Percentiles rank a stretch among this genome's conserved stretches.
Evolutionary conservation across 2,113 vertebrate genomes (phyloP).

Genomic region (Machaerirhynchus nigripectus): DNA sequence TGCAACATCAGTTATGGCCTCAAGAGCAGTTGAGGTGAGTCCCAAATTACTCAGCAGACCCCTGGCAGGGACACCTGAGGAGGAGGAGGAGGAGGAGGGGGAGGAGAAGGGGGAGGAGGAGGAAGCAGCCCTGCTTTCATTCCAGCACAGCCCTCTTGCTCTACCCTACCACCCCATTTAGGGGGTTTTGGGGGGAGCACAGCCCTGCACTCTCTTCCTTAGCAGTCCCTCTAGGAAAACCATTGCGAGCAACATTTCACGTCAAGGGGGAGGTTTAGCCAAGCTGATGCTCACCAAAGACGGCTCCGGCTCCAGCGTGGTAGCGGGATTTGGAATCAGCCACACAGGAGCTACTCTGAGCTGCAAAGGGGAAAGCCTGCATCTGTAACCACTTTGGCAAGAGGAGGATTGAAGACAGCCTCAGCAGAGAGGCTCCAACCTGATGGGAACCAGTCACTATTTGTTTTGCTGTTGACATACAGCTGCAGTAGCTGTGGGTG

Average conservation of each 20-base stretch:
- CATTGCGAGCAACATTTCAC: not conserved
- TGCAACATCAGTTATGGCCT: not conserved
- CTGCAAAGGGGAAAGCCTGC: not conserved
- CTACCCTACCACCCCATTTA: not conserved
- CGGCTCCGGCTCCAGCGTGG: rapidly evolving
- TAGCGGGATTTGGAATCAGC: not conserved
- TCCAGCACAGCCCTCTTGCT: not conserved
- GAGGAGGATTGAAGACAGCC: conserved; percentile 13
- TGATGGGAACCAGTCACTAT: not conserved
- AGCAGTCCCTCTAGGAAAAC: not conserved
- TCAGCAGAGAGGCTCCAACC: not conserved
- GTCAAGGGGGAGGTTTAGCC: not conserved
- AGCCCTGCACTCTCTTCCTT: not conserved
- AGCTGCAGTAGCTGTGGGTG: conserved; percentile 56
- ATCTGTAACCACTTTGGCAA: conserved; percentile 21
- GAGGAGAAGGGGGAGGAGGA: not conserved
- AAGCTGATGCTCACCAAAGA: not conserved
- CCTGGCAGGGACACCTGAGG: rapidly evolving
- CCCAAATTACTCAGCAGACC: not conserved
- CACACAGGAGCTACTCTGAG: not conserved
- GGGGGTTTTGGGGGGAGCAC: not conserved
- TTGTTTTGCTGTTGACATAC: conserved; percentile 35
- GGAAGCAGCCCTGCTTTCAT: not conserved
- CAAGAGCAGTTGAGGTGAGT: not conserved
- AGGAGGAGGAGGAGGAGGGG: not conserved